Conservation (phyloP, 2,113 vertebrate species). For the Turdus rufiventris region DNA sequence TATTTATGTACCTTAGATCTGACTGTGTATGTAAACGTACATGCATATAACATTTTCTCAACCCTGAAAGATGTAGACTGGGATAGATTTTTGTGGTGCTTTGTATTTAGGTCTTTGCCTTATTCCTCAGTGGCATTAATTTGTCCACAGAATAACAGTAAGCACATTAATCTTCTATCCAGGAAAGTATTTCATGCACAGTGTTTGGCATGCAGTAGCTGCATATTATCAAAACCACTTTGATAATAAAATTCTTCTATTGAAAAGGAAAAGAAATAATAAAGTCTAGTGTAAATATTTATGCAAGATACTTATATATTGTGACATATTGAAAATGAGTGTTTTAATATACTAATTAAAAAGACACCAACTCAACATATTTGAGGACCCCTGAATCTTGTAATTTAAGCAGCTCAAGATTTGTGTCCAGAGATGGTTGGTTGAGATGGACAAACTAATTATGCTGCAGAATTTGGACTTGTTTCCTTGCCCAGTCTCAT, state of each 20-base stretch:
- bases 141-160: background rate
- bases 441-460: background rate
- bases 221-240: background rate
- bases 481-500: background rate
- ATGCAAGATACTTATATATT: background rate
- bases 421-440: background rate
- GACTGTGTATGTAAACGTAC: background rate
- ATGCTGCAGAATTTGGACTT: background rate
- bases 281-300: background rate
- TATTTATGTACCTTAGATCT: background rate
- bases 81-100: background rate
- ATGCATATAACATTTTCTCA: background rate
- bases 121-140: background rate
- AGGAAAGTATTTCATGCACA: background rate
- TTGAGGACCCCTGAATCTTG: background rate
- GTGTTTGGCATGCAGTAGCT: background rate
- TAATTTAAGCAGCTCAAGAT: background rate
- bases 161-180: constrained; percentile 12
- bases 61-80: background rate
- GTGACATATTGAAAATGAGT: background rate
- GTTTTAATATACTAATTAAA: background rate
- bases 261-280: background rate
- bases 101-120: background rate
- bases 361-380: background rate
- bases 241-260: background rate